A percentile compares a stretch with the other conserved stretches of the same genome.
Evolutionary conservation across 2,797 vertebrate genomes (phyloP).

Genomic region (Eospalax fontanierii): DNA sequence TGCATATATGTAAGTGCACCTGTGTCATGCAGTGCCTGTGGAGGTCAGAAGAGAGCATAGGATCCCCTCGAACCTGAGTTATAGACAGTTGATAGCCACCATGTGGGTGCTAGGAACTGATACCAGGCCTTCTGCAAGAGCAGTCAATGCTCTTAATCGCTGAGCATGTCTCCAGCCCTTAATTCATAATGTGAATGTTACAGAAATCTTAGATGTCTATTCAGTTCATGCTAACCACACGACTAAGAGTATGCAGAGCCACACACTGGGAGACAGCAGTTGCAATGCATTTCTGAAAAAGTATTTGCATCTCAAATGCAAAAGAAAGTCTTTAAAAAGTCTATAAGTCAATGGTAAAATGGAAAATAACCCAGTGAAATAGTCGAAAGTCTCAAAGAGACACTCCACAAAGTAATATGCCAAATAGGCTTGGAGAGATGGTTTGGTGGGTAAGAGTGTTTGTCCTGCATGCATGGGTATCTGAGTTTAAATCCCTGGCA

Average conservation of each 20-base stretch:
- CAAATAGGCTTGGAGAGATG: background rate
- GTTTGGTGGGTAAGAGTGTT: background rate
- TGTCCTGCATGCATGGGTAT: background rate
- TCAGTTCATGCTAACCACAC: background rate
- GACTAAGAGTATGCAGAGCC: background rate
- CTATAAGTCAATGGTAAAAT: constrained; percentile 12
- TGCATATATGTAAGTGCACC: too few relatives aligned
- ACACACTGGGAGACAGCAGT: constrained; percentile 27
- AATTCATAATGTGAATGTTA: constrained; percentile 21
- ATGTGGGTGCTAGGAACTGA: too few relatives aligned
- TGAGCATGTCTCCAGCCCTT: background rate
- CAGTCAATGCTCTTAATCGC: too few relatives aligned
- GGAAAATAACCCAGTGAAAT: background rate
- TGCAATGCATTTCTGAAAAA: background rate
- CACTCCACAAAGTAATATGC: background rate
- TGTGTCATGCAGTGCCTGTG: too few relatives aligned
- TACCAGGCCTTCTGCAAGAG: too few relatives aligned
- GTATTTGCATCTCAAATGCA: background rate
- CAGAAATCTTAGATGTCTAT: constrained; percentile 1
- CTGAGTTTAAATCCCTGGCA: background rate
- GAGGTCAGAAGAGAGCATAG: too few relatives aligned
- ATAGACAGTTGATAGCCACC: too few relatives aligned
- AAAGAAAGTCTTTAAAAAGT: background rate
- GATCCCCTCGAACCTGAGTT: too few relatives aligned
- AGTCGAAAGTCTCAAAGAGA: background rate